phyloP scores from a whole-genome alignment of 92 coral and sea anemone genomes.

The Meandrina meandrites region DNA sequence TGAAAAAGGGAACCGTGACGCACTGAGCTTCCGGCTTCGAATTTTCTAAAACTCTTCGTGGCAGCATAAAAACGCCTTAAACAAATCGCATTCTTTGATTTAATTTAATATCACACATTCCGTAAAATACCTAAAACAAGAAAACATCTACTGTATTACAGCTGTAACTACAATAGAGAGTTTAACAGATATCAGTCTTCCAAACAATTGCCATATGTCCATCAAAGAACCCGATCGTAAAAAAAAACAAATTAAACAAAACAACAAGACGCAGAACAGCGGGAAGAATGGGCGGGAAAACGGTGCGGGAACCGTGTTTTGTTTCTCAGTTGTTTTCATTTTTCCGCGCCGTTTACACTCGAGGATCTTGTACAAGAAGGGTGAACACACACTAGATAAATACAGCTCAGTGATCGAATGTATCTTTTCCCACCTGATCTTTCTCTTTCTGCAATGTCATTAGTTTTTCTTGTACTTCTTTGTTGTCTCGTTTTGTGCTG shows the following conservation, averaged over 20 bases:
- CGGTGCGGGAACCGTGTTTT: not conserved
- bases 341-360: not conserved
- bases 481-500: conserved; percentile 93
- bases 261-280: no score
- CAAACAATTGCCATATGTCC: not conserved
- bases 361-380: no score
- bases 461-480: conserved; percentile 92
- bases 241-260: not conserved
- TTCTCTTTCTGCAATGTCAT: conserved; percentile 90
- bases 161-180: not conserved
- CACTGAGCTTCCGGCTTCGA: no score
- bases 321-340: not conserved
- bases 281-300: not conserved
- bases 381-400: no score
- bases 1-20: no score
- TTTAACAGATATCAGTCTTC: not conserved
- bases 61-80: no score
- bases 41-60: no score
- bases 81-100: not conserved
- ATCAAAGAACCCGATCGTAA: not conserved
- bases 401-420: not conserved
- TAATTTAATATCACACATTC: not conserved
- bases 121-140: no score
- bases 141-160: not conserved
- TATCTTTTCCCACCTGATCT: conserved; percentile 74